Base-by-base conservation (phyloP, 2,797 vertebrate species). In the Bufotes viridis region DNA sequence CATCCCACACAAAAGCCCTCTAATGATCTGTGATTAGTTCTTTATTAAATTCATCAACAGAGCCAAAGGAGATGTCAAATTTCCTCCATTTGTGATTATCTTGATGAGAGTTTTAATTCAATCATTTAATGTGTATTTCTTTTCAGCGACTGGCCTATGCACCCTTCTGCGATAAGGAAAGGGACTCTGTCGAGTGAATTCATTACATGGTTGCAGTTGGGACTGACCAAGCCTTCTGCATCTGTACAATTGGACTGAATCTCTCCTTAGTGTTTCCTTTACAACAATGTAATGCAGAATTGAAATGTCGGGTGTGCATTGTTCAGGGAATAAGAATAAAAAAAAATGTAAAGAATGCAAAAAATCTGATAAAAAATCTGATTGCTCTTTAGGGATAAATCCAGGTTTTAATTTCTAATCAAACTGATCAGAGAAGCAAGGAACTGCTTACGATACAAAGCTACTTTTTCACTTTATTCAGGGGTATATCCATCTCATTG, bases 1-100 rank as follows among this genome's bases (percentile, higher is more conserved):
- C 95, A 95, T 94, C 94, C 92, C 95, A 95, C 95, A 98, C 97
- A 98, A 99, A 99, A 97, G 97, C 97, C 96, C 96, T 96, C 96
- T 99, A 99, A 99, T 98, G 97, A 97, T 97, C 96, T 97, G 97
- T 98, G 98, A 99, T 99, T 98, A 98, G 97, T 98, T 98, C 97
- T 97, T 96, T 98, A 98, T 97, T 96, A 97, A 97, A 97, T 97
- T 98, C 97, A 97, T 98, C 96, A 96, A 96, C 95, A 94, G 94
- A 96, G 97, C 95, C 95, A 97, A 97, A 96, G 97, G 96, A 97
- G 95, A 97, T 95, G 96, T 98, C 98, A 98, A 97, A 97, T 97
- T 97, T 96, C 95, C 95, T 96, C 96, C 95, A 97, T 96, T 97
- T 95, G 96, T 96, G 96, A 95, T 96, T 96, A 95, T 96, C 96